Evolutionary conservation across 1,140 invertebrate species (phyloP).

Genomic region (Dreissena rostriformis): DNA sequence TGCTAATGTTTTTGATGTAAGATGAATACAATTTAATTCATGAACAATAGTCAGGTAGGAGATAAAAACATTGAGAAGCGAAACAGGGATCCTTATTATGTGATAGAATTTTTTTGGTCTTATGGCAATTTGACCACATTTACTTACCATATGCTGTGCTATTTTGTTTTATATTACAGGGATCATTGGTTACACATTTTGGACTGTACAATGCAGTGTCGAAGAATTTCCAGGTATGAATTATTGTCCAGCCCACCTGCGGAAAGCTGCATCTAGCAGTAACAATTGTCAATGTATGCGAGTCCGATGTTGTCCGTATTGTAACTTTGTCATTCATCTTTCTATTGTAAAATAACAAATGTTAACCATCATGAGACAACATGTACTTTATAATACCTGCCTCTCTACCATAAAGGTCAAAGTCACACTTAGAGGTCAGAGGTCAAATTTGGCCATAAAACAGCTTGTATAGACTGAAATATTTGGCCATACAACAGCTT

Average conservation of each 20-base stretch:
- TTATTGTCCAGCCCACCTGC: background rate
- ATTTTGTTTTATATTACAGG: conserved; percentile 52
- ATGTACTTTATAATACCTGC: background rate
- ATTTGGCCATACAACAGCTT: too few species aligned
- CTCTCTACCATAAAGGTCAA: too few species aligned
- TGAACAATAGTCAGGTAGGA: too few species aligned
- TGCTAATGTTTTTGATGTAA: too few species aligned
- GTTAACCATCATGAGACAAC: background rate
- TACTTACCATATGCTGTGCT: background rate
- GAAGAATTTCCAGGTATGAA: conserved; percentile 66
- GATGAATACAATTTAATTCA: too few species aligned
- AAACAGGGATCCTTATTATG: background rate
- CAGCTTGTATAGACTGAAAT: too few species aligned
- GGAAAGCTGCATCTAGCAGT: background rate
- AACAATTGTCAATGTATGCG: too few species aligned
- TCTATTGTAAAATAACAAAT: background rate
- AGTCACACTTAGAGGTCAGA: too few species aligned
- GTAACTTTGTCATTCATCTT: background rate
- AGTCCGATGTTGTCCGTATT: too few species aligned
- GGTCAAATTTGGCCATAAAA: too few species aligned
- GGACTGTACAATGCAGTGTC: conserved; percentile 69
- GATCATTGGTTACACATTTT: conserved; percentile 69
- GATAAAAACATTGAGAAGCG: background rate
- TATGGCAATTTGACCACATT: background rate
- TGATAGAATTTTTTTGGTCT: background rate